phyloP scores from a whole-genome alignment of 2,797 vertebrate genomes.

The Alosa sapidissima region DNA sequence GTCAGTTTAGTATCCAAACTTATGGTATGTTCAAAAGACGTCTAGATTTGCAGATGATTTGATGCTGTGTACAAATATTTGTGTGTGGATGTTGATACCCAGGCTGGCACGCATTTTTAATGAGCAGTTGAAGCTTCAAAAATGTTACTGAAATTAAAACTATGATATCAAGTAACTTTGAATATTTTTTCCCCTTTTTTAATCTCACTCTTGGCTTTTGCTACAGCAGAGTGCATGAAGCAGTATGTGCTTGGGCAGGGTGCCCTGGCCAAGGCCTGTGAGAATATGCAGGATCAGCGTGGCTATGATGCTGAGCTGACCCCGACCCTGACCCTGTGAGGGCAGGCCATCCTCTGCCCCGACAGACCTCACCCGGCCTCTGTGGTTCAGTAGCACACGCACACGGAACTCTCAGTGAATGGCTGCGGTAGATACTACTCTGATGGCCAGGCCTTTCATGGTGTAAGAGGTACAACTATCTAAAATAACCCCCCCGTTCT shows the following conservation, averaged over 20 bases:
- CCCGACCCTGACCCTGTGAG: background rate
- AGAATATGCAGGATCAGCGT: background rate
- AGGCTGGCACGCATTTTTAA: conserved; percentile 43
- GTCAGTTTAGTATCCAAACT: conserved; percentile 51
- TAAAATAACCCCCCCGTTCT: background rate
- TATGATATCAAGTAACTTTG: background rate
- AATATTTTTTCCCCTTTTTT: background rate
- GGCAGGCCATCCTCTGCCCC: background rate
- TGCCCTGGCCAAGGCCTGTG: background rate
- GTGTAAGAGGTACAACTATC: too few relatives aligned
- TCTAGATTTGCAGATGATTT: conserved; percentile 30
- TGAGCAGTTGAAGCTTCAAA: conserved; percentile 25
- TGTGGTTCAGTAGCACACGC: background rate
- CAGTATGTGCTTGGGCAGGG: background rate
- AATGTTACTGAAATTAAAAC: conserved; percentile 18
- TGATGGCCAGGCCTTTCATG: background rate
- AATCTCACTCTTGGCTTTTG: background rate
- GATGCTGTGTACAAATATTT: conserved; percentile 37
- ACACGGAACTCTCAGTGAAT: background rate
- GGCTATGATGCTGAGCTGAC: background rate
- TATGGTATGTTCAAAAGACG: conserved; percentile 27
- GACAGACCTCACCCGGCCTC: background rate
- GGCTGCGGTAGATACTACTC: background rate
- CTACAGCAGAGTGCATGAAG: background rate
- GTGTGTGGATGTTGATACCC: conserved; percentile 36